These are phyloP conservation scores for Thumatha senex DNA, from an alignment of 2,888 invertebrate genomes.

Conservation along the genomic window DNA sequence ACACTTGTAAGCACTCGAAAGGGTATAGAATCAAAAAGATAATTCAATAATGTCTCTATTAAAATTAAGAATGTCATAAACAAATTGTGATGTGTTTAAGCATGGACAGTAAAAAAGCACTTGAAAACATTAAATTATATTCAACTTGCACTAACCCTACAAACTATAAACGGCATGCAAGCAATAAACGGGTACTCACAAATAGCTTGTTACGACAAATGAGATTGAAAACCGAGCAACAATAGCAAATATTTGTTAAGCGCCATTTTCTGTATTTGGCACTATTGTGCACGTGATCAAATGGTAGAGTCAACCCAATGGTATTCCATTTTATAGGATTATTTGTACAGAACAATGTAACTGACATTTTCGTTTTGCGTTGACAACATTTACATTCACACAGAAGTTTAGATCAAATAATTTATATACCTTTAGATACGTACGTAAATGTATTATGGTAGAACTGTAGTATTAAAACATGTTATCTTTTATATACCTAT, in stretches of 20 bases:
- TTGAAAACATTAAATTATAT: conserved; percentile 29
- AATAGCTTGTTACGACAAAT: conserved; percentile 53
- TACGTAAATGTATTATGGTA: background rate
- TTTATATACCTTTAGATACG: background rate
- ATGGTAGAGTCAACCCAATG: conserved; percentile 18
- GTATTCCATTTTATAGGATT: conserved; percentile 11
- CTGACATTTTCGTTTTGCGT: background rate
- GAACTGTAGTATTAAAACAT: too few species aligned
- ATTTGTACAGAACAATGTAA: background rate
- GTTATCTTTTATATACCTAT: too few species aligned
- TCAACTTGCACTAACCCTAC: conserved; percentile 24
- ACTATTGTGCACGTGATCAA: conserved; percentile 18
- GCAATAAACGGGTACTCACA: conserved; percentile 40
- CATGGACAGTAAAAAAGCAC: conserved; percentile 16
- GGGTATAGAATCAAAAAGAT: too few species aligned
- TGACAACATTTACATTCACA: too few species aligned
- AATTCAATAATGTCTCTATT: too few species aligned
- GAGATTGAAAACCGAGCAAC: conserved; percentile 44
- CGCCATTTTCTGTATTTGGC: conserved; percentile 31
- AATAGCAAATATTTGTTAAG: conserved; percentile 44
- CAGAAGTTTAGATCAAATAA: too few species aligned
- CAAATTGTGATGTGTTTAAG: conserved; percentile 7
- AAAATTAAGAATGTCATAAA: too few species aligned
- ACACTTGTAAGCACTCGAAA: too few species aligned
- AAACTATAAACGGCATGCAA: conserved; percentile 25